phyloP scores from a whole-genome alignment of 1,140 invertebrate species.

The Tenebrio molitor region DNA sequence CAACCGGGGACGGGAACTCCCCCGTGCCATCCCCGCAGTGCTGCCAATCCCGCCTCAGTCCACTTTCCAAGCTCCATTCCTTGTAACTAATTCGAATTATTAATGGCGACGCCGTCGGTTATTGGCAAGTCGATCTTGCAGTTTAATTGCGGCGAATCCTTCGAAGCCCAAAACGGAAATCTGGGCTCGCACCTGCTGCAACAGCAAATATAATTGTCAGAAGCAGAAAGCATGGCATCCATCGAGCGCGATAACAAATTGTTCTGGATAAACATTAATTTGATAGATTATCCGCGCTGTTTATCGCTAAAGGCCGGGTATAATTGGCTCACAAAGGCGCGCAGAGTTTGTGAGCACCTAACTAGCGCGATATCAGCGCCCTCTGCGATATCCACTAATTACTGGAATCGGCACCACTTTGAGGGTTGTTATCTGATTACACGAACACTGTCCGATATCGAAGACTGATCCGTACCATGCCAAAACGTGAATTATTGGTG shows the following conservation, averaged over 20 bases:
- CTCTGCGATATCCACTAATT: conserved; percentile 54
- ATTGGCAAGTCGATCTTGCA: no score
- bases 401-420: conserved; percentile 54
- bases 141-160: not conserved
- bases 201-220: conserved; percentile 35
- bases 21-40: no score
- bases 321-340: conserved; percentile 60
- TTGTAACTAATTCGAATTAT: no score
- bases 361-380: conserved; percentile 33
- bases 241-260: conserved; percentile 55
- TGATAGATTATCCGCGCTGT: conserved; percentile 65
- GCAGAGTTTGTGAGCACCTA: conserved; percentile 45
- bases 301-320: conserved; percentile 62
- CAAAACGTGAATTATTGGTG: no score
- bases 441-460: conserved; percentile 36
- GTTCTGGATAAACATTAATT: conserved; percentile 63
- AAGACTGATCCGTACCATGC: conserved; percentile 21
- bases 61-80: no score
- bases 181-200: conserved; percentile 1
- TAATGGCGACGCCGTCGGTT: no score
- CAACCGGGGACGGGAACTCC: no score
- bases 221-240: conserved; percentile 30
- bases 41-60: no score
- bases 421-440: conserved; percentile 47
- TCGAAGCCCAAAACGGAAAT: not conserved